These are phyloP conservation scores for Oryctolagus cuniculus DNA, from an alignment of 2,113 vertebrate species.

Conservation along the genomic window DNA sequence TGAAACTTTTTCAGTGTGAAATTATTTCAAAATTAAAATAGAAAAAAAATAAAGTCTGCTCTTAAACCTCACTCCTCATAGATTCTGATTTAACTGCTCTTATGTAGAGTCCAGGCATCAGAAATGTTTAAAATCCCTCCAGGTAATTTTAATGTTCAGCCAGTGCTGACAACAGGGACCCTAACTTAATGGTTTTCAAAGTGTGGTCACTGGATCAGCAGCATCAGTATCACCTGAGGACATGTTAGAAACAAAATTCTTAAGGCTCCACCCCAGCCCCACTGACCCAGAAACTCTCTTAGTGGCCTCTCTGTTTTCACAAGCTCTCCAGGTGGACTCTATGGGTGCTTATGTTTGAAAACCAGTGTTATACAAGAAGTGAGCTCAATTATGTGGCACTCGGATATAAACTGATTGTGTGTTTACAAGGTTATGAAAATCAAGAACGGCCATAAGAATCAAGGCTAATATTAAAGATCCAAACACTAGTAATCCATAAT, in stretches of 20 bases:
- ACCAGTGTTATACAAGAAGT: constrained; percentile 39
- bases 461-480: not conserved
- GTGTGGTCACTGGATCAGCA: not conserved
- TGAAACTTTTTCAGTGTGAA: constrained; percentile 43
- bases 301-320: not conserved
- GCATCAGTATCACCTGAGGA: not conserved
- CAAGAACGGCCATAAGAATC: constrained; percentile 16
- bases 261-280: not conserved
- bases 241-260: constrained; percentile 51
- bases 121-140: constrained; percentile 54
- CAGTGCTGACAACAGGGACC: constrained; percentile 16
- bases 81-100: constrained; percentile 66
- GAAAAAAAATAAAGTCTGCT: not conserved
- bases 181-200: constrained; percentile 10
- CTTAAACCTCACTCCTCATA: not conserved
- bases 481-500: constrained; percentile 42
- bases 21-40: constrained; percentile 46
- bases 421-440: constrained; percentile 51
- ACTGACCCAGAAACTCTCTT: constrained; percentile 38
- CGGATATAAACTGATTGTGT: not conserved
- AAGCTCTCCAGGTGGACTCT: not conserved
- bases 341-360: constrained; percentile 38
- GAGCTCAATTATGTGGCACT: not conserved
- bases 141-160: constrained; percentile 4
- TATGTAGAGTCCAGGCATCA: not conserved